Evolutionary conservation across 2,797 vertebrate species (phyloP), one percentile per base, ranked within the genome.

Genomic region (Acropternis orthonyx): DNA sequence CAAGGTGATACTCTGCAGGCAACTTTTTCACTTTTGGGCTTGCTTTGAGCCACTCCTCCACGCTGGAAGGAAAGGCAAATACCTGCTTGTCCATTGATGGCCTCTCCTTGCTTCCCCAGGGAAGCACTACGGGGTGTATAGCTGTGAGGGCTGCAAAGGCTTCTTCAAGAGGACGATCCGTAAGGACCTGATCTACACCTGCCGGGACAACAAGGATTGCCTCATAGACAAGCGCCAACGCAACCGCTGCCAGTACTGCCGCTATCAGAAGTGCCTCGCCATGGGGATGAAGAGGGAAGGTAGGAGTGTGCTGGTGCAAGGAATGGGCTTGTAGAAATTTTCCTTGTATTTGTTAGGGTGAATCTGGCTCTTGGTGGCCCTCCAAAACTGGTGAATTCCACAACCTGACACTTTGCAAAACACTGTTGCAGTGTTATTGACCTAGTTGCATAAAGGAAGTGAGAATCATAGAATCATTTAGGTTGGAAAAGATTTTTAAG

Each of bases 241-340:
- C 62, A 99, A 99, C 96, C 99, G 99, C 89, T 99, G 99, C 96
- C 99, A 99, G 59, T 99, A 99, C 98, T 99, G 99, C 96, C 98
- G 98, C 93, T 98, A 98, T 76, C 98, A 99, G 98, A 99, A 99
- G 98, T 99, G 99, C 98, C 98, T 99, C 69, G 98, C 98, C 8
- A 99, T 98, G 98, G 99, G 99, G 95, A 99, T 99, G 99, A 99
- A 99, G 97, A 98, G 99, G 92, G 99, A 99, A 99, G 99, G 99
- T 99, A 96, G 72, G 44, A 32, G 46, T 1, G 3, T 46, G 54
- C 26, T 68, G 23, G 14, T 63, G 34, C 43, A 37, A 48, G 30
- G 13, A 37, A 15, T 14, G 46, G 49, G 6, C 19, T 67, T 58
- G 7, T 7, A 55, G 36, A 61, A 36, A 46, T 58, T 44, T 36